Evolutionary conservation across 2,888 invertebrate species (phyloP).

Genomic region (Petrolisthes cinctipes): DNA sequence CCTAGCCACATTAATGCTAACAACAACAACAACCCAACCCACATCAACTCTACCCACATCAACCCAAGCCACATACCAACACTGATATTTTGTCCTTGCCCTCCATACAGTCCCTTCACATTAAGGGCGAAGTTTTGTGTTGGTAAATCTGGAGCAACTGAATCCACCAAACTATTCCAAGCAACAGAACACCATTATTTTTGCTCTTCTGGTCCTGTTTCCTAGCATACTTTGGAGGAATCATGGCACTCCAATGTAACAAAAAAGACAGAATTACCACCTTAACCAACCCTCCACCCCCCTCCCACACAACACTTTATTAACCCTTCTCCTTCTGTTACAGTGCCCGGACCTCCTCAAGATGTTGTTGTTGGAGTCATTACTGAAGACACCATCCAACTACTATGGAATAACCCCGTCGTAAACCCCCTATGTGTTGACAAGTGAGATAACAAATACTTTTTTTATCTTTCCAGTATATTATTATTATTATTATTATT

Average conservation of each 20-base stretch:
- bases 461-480: too few relatives aligned
- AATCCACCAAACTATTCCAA: too few relatives aligned
- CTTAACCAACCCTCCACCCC: not conserved
- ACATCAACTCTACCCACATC: not conserved
- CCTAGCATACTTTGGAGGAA: too few relatives aligned
- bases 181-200: too few relatives aligned
- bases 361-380: conserved; percentile 44
- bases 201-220: too few relatives aligned
- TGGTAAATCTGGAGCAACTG: too few relatives aligned
- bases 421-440: conserved; percentile 28
- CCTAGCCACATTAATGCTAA: not conserved
- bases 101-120: too few relatives aligned
- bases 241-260: too few relatives aligned
- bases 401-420: conserved; percentile 37
- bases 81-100: not conserved
- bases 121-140: too few relatives aligned
- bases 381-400: conserved; percentile 29
- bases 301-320: not conserved
- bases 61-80: not conserved
- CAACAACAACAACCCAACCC: not conserved
- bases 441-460: conserved; percentile 7
- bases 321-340: not conserved
- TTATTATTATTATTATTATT: too few relatives aligned
- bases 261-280: too few relatives aligned
- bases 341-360: conserved; percentile 45